Evolutionary conservation across 2,113 vertebrate species (phyloP).

Genomic region (Dissostichus mawsoni): DNA sequence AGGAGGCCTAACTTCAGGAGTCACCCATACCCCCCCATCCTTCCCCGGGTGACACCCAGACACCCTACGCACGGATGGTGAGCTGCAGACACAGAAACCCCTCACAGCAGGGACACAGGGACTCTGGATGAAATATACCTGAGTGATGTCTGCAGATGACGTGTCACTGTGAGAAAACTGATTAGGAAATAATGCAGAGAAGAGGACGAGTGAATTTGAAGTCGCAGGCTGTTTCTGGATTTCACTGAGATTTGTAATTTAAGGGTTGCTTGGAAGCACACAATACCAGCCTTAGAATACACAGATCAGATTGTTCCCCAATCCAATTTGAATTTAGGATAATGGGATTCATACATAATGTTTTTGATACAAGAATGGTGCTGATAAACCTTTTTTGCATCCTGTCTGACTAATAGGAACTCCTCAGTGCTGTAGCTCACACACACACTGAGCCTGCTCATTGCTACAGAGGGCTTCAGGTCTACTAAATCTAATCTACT

Average conservation of each 20-base stretch:
- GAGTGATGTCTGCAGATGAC: not conserved
- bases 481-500: too few relatives aligned
- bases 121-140: not conserved
- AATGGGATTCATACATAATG: not conserved
- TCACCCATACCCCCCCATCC: not conserved
- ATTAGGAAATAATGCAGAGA: not conserved
- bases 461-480: not conserved
- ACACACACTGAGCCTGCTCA: not conserved
- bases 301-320: not conserved
- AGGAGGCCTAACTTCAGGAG: slow-evolving; percentile 8
- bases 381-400: not conserved
- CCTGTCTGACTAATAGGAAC: not conserved
- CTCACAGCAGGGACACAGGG: not conserved
- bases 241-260: not conserved
- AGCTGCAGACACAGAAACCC: not conserved
- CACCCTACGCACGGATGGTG: not conserved
- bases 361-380: not conserved
- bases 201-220: not conserved
- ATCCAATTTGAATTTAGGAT: not conserved
- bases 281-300: not conserved
- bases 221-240: not conserved
- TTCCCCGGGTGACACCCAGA: not conserved
- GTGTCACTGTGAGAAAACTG: not conserved
- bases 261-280: not conserved
- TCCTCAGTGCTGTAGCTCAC: too few relatives aligned